Evolutionary conservation across 2,797 vertebrate species (phyloP).

Genomic region (Poecilia picta): DNA sequence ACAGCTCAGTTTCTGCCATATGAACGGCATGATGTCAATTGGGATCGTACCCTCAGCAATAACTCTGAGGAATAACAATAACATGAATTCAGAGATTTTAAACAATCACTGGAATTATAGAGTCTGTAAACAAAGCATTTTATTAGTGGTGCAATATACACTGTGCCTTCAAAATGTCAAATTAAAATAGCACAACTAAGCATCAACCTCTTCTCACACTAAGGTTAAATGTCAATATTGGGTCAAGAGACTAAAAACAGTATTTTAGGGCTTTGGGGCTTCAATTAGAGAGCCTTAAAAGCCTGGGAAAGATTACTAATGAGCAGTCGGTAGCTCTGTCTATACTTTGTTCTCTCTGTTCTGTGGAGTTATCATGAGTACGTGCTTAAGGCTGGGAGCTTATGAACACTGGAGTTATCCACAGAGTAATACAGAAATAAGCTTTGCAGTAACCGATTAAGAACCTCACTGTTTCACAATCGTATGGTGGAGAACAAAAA

Average conservation of each 20-base stretch:
- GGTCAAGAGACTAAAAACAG: constrained; percentile 9
- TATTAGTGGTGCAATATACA: neutral
- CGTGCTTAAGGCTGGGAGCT: constrained; percentile 33
- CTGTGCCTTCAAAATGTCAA: neutral
- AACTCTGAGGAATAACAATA: constrained; percentile 10
- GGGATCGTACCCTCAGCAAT: constrained; percentile 35
- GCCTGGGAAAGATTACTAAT: constrained; percentile 35
- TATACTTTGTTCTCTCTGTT: constrained; percentile 20
- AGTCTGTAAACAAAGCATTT: neutral
- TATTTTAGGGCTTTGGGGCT: constrained; percentile 33
- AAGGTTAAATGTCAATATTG: constrained; percentile 40
- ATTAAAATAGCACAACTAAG: constrained; percentile 6
- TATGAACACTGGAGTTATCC: constrained; percentile 22
- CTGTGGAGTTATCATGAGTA: constrained; percentile 27
- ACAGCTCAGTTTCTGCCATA: constrained; percentile 31
- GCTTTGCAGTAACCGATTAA: constrained; percentile 57
- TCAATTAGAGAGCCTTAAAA: constrained; percentile 29
- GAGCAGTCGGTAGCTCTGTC: constrained; percentile 34
- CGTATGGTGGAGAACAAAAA: constrained; percentile 8
- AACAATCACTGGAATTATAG: constrained; percentile 6
- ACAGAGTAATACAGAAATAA: constrained; percentile 40
- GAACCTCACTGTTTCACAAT: constrained; percentile 39
- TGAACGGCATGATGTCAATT: constrained; percentile 37
- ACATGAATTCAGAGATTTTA: constrained; percentile 4
- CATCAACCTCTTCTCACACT: constrained; percentile 11